phyloP scores from a whole-genome alignment of 2,113 vertebrate species.

The Rousettus leschenaultii region DNA sequence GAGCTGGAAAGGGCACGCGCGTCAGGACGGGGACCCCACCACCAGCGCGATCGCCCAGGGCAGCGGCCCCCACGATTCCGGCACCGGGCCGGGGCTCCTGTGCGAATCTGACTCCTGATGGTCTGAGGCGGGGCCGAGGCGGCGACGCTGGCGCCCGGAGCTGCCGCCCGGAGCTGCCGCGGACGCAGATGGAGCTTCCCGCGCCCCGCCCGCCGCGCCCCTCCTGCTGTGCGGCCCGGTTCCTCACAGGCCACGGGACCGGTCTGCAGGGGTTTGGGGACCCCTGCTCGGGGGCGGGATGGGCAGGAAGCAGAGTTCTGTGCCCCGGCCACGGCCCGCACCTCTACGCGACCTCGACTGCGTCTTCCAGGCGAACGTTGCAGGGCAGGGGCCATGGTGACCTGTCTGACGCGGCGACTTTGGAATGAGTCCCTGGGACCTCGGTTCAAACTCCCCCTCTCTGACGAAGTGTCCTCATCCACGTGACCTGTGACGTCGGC shows the following conservation, averaged over 20 bases:
- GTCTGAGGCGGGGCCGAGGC: too few relatives aligned
- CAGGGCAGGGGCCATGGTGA: rapidly evolving
- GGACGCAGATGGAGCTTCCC: too few relatives aligned
- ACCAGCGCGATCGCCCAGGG: not conserved
- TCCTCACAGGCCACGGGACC: too few relatives aligned
- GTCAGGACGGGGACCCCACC: rapidly evolving
- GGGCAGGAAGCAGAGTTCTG: rapidly evolving
- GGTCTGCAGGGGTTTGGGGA: too few relatives aligned
- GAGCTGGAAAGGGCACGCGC: rapidly evolving
- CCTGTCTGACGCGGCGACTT: rapidly evolving
- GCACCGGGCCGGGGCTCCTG: too few relatives aligned
- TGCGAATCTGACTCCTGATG: too few relatives aligned
- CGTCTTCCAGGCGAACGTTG: not conserved
- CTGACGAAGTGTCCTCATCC: not conserved
- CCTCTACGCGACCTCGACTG: rapidly evolving
- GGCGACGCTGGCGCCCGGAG: too few relatives aligned
- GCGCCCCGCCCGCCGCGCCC: too few relatives aligned
- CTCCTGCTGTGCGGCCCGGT: too few relatives aligned
- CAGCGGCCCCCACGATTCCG: too few relatives aligned
- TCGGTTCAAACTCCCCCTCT: not conserved
- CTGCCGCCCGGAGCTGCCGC: too few relatives aligned
- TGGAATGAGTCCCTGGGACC: not conserved
- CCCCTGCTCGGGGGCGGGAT: too few relatives aligned
- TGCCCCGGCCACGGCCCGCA: rapidly evolving
- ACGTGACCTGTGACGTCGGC: not conserved